phyloP scores from a whole-genome alignment of 1,140 invertebrate species.

The Asobara japonica region DNA sequence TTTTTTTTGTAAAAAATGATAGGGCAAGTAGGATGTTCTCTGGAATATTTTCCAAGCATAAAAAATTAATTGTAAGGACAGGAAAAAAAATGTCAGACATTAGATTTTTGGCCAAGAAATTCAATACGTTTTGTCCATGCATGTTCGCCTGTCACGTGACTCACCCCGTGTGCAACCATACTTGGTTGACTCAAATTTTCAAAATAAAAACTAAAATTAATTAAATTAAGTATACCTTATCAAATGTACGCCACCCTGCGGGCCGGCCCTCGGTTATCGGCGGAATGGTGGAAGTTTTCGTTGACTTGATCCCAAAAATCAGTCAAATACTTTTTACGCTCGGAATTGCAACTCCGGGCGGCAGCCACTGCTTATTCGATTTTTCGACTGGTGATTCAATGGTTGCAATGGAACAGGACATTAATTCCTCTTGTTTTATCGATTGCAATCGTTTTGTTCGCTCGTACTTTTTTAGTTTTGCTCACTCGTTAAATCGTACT shows the following conservation, averaged over 20 bases:
- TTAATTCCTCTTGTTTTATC: slow-evolving; percentile 47
- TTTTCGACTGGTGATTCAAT: slow-evolving; percentile 44
- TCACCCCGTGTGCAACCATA: not conserved
- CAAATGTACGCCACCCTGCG: slow-evolving; percentile 66
- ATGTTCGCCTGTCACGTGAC: slow-evolving; percentile 25
- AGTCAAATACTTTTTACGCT: slow-evolving; percentile 57
- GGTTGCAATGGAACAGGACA: slow-evolving; percentile 48
- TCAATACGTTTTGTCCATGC: not conserved
- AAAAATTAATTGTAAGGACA: no score
- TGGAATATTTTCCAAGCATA: no score
- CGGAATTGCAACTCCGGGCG: slow-evolving; percentile 40
- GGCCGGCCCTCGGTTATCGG: slow-evolving; percentile 65
- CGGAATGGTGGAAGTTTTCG: slow-evolving; percentile 67
- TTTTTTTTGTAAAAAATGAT: no score
- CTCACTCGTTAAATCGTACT: not conserved
- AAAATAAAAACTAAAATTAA: slow-evolving; percentile 16
- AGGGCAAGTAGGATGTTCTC: no score
- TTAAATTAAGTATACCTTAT: slow-evolving; percentile 56
- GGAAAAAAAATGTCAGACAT: no score
- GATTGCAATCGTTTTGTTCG: not conserved
- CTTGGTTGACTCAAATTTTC: not conserved
- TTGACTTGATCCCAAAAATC: slow-evolving; percentile 66
- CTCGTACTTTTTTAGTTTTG: not conserved
- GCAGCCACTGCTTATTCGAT: slow-evolving; percentile 50
- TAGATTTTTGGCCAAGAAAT: not conserved